Conservation (phyloP, 1,140 invertebrate genomes). For the Aphelenchoides fujianensis region DNA sequence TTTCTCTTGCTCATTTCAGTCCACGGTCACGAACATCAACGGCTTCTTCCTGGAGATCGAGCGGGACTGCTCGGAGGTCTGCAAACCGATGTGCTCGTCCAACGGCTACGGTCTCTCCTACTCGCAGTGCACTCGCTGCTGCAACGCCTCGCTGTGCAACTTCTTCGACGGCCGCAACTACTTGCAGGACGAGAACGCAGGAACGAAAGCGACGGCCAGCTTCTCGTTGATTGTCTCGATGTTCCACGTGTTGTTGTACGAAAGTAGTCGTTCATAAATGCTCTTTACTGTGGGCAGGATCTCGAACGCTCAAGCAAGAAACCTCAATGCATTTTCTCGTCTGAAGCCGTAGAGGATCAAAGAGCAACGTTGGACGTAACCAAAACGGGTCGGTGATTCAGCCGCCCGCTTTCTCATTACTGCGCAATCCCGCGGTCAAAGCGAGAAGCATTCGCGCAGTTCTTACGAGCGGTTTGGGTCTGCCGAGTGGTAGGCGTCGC, state of each 20-base stretch:
- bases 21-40: conserved; percentile 13
- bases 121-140: conserved; percentile 18
- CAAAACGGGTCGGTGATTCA: too few species aligned
- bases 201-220: background rate
- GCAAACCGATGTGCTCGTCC: conserved; percentile 15
- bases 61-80: conserved; percentile 18
- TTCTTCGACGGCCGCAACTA: conserved; percentile 15
- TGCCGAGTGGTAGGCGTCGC: too few species aligned
- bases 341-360: too few species aligned
- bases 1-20: conserved; percentile 24
- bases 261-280: too few species aligned
- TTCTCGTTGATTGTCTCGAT: background rate
- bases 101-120: conserved; percentile 18
- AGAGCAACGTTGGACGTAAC: too few species aligned
- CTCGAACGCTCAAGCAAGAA: too few species aligned
- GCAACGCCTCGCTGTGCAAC: conserved; percentile 18
- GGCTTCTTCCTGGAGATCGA: conserved; percentile 22
- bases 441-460: too few species aligned
- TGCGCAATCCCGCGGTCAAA: too few species aligned
- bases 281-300: too few species aligned
- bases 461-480: too few species aligned
- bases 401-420: too few species aligned
- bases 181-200: conserved; percentile 15
- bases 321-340: too few species aligned
- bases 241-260: background rate